These are phyloP conservation scores for Pteronotus mesoamericanus DNA, from an alignment of 2,797 vertebrate genomes.

Conservation along the genomic window DNA sequence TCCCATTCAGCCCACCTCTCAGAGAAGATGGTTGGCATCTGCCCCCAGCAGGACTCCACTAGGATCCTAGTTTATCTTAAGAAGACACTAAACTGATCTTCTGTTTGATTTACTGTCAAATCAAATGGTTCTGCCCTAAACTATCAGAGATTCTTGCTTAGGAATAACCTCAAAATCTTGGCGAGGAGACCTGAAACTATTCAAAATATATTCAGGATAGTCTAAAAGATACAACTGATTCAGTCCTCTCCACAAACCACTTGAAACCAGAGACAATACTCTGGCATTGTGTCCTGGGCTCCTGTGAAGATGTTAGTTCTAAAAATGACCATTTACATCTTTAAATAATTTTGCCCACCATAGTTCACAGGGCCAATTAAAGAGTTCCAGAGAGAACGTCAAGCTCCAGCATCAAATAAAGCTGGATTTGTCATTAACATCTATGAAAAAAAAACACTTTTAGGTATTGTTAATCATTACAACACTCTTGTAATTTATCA, in stretches of 20 bases:
- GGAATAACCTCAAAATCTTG: background rate
- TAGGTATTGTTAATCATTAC: background rate
- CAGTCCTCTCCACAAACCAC: background rate
- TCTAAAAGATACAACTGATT: background rate
- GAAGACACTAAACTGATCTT: background rate
- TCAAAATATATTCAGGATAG: background rate
- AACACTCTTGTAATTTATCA: background rate
- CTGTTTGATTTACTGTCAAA: background rate
- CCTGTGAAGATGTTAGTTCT: background rate
- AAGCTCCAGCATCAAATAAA: background rate
- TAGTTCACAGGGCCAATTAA: background rate
- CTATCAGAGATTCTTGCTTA: background rate
- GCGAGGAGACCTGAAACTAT: background rate
- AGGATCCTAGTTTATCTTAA: background rate
- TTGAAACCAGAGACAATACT: background rate
- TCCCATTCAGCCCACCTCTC: background rate
- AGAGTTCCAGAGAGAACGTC: background rate
- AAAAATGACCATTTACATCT: background rate
- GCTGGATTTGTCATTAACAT: background rate
- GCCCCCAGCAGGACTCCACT: background rate
- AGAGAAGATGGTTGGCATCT: background rate
- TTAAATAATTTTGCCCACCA: background rate
- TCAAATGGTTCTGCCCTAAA: background rate
- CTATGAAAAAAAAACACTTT: background rate
- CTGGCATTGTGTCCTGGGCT: background rate